phyloP scores from a whole-genome alignment of 2,797 vertebrate genomes.

The Hydrophis major region DNA sequence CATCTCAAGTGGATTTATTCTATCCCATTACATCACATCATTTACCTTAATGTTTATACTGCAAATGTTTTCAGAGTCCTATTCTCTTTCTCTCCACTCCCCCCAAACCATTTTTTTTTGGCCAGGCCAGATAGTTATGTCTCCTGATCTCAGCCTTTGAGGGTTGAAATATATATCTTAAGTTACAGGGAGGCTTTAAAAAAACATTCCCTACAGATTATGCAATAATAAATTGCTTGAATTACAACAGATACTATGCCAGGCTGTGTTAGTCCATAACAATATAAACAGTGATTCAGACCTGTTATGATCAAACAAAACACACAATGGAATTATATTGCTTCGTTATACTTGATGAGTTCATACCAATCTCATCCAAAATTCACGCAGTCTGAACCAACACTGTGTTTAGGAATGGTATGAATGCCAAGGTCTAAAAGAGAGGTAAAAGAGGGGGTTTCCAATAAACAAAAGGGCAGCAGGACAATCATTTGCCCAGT shows the following conservation, averaged over 20 bases:
- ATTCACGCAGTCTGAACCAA: neutral
- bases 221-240: neutral
- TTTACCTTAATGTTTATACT: neutral
- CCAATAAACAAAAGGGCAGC: neutral
- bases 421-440: neutral
- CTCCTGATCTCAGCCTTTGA: neutral
- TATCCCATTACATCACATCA: neutral
- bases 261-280: neutral
- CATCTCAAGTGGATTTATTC: neutral
- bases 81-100: neutral
- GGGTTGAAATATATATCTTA: neutral
- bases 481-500: neutral
- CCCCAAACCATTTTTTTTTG: neutral
- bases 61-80: slow-evolving; percentile 8
- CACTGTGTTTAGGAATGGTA: neutral
- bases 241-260: neutral
- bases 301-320: neutral
- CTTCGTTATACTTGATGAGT: neutral
- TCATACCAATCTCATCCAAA: neutral
- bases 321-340: neutral
- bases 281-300: neutral
- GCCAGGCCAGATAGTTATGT: neutral
- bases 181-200: neutral
- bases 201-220: neutral
- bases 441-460: neutral